phyloP scores from a whole-genome alignment of 2,797 vertebrate genomes.

The Parambassis ranga region DNA sequence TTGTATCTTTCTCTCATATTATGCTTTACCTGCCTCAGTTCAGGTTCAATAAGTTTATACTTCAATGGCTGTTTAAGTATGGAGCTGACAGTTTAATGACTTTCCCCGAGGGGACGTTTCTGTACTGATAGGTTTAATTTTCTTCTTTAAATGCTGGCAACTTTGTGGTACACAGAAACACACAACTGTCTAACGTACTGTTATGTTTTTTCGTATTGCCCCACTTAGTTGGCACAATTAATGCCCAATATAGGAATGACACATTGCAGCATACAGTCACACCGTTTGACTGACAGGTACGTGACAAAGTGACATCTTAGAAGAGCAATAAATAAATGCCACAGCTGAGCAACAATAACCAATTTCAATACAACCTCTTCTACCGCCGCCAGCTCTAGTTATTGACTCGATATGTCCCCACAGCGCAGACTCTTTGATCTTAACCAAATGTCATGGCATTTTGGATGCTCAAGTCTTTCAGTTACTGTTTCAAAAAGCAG shows the following conservation, averaged over 20 bases:
- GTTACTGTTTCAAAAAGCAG: constrained; percentile 21
- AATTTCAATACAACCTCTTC: not conserved
- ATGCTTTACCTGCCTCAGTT: too few relatives aligned
- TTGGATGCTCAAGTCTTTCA: not conserved
- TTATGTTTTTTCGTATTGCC: too few relatives aligned
- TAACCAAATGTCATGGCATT: constrained; percentile 53
- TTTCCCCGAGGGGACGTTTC: too few relatives aligned
- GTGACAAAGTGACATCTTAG: not conserved
- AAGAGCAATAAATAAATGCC: not conserved
- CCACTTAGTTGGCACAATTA: not conserved
- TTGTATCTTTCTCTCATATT: too few relatives aligned
- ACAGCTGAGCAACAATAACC: not conserved
- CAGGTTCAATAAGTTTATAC: not conserved
- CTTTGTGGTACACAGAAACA: too few relatives aligned
- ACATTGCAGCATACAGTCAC: not conserved
- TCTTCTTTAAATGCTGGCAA: too few relatives aligned
- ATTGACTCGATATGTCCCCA: not conserved
- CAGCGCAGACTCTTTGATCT: constrained; percentile 28
- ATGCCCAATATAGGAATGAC: not conserved
- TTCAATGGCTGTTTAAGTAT: not conserved
- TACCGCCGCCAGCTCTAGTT: not conserved
- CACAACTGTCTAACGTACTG: not conserved
- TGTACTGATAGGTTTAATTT: too few relatives aligned
- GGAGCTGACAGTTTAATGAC: not conserved
- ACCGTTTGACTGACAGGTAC: not conserved